Evolutionary conservation across 1,140 invertebrate genomes (phyloP).

Genomic region (Brachionus sp.): DNA sequence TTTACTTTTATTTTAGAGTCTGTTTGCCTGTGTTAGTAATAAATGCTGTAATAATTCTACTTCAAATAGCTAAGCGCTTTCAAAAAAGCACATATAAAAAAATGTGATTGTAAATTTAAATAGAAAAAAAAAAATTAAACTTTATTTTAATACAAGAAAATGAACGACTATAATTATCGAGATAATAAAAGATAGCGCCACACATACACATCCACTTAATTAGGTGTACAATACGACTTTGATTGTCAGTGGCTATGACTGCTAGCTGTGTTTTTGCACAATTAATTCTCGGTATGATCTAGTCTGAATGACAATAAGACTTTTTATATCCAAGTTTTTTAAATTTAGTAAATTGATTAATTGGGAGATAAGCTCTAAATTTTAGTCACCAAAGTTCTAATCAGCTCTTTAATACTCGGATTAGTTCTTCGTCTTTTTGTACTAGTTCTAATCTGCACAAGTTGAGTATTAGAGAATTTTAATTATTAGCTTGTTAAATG

Average conservation of each 20-base stretch:
- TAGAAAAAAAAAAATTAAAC: background rate
- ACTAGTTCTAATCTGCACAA: background rate
- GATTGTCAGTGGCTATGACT: background rate
- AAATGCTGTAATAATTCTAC: background rate
- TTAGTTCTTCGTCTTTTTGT: background rate
- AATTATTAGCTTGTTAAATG: background rate
- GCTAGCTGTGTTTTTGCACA: background rate
- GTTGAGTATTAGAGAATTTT: background rate
- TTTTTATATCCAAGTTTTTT: background rate
- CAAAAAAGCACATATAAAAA: background rate
- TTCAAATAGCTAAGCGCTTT: background rate
- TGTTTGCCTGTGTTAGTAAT: background rate
- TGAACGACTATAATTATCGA: background rate
- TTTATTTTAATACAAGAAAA: background rate
- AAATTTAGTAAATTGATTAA: background rate
- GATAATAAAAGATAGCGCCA: background rate
- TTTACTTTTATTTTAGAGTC: background rate
- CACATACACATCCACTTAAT: background rate
- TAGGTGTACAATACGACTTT: background rate
- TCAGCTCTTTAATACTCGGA: background rate
- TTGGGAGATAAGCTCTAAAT: background rate
- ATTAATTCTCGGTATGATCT: background rate
- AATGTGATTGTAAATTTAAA: background rate
- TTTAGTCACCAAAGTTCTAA: background rate
- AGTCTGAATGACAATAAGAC: background rate